Base-by-base conservation (phyloP, 2,113 vertebrate genomes). In the Pelusios castaneus region DNA sequence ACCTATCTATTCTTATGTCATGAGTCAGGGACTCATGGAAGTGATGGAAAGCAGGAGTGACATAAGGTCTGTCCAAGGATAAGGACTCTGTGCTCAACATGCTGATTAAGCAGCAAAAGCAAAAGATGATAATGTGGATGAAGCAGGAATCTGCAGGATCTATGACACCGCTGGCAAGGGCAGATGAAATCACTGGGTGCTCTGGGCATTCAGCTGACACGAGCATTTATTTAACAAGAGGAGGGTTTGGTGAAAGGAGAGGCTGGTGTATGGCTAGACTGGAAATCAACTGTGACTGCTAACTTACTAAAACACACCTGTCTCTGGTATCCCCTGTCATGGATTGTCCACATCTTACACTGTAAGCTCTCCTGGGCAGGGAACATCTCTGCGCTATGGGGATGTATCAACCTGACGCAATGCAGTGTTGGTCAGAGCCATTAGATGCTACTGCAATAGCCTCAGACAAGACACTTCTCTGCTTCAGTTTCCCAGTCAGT, bases 341-440 rank as follows among this genome's bases (percentile, higher is more conserved):
- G 87, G 25, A 58, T 34, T 5, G 55, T 51, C 92, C 43, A 25
- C 6, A 78, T 1, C 3, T 85, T 79, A 31, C 12, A n/a, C 12
- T 70, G 4, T 3, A 60, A 87, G 43, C 56, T 9, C 31, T 88
- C 3, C 6, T 6, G 29, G 3, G n/a, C 8, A 91, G 81, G 86
- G 91, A 1, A 1, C 76, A 24, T 54, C 38, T 5, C 12, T 77
- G 21, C 4, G 1, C 89, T 80, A 80, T 38, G 1, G 47, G 82
- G n/a, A n/a, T 41, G 63, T 29, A 14, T 34, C n/a, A 3, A 80
- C 8, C 10, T 2, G 6, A 6, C 6, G 79, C 16, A 38, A 75
- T 11, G 2, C 63, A 54, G 70, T 16, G 2, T 5, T 29, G 25
- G 2, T 17, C 41, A 84, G 7, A 0, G 1, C 19, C 45, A 9